Percentiles rank a stretch among this genome's conserved stretches.
Evolutionary conservation across 2,888 invertebrate genomes (phyloP).

Genomic region (Nymphalis polychloros): DNA sequence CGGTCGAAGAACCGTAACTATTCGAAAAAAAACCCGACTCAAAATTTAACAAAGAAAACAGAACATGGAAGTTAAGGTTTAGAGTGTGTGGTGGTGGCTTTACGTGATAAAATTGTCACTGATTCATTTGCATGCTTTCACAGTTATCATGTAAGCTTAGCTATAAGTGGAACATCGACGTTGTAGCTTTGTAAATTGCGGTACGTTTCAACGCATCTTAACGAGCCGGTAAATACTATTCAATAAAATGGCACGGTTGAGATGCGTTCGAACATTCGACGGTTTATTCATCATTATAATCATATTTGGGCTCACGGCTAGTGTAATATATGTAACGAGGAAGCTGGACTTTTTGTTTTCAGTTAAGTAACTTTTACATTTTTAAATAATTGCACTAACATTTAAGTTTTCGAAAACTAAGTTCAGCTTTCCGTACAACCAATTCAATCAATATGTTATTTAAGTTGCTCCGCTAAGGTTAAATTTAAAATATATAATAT

Average conservation of each 20-base stretch:
- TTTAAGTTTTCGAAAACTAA: conserved; percentile 12
- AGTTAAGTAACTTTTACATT: not conserved
- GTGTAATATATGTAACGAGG: conserved; percentile 50
- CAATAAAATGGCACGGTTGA: conserved; percentile 2
- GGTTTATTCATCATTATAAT: conserved; percentile 30
- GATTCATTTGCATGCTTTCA: conserved; percentile 79
- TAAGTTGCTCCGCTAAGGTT: conserved; percentile 17
- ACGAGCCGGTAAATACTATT: conserved; percentile 6
- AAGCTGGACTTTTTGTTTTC: conserved; percentile 24
- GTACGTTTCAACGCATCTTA: conserved; percentile 49
- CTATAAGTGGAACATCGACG: conserved; percentile 60
- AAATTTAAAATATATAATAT: not conserved
- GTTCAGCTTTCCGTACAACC: conserved; percentile 1
- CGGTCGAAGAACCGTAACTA: conserved; percentile 47
- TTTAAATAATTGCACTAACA: not conserved
- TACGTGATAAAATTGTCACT: conserved; percentile 66
- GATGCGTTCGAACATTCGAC: conserved; percentile 22
- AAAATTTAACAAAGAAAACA: conserved; percentile 73
- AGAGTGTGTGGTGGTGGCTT: conserved; percentile 82
- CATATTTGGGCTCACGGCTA: conserved; percentile 66
- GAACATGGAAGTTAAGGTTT: conserved; percentile 77
- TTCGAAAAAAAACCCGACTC: conserved; percentile 58
- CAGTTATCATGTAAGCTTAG: conserved; percentile 70
- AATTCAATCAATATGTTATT: not conserved
- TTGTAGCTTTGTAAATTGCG: conserved; percentile 65